Percentiles rank a stretch among this genome's conserved stretches.
Evolutionary conservation across 2,113 vertebrate species (phyloP).

Genomic region (Corythaixoides concolor): DNA sequence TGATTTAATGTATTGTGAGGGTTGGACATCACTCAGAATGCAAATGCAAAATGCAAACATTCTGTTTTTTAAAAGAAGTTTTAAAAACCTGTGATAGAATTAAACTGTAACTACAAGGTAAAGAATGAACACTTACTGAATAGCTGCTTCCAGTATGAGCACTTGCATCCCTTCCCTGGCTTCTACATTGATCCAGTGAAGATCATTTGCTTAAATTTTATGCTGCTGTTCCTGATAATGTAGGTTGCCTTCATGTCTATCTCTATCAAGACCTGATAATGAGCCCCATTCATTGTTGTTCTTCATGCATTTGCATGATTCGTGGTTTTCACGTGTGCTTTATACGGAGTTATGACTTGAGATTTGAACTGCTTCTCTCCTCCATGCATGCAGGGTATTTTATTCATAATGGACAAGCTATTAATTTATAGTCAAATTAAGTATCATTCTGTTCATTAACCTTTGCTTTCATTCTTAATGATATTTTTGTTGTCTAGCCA

Average conservation of each 20-base stretch:
- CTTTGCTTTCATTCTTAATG: constrained; percentile 14
- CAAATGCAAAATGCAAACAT: neutral
- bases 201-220: neutral
- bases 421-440: constrained; percentile 31
- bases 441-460: neutral
- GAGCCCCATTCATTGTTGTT: neutral
- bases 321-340: neutral
- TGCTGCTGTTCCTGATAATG: neutral
- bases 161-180: neutral
- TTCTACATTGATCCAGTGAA: neutral
- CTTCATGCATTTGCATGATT: neutral
- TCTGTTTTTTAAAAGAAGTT: neutral
- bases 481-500: constrained; percentile 10
- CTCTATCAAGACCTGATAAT: neutral
- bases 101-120: neutral
- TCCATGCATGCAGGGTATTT: neutral
- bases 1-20: neutral
- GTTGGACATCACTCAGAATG: neutral
- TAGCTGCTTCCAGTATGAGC: neutral
- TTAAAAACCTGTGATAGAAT: neutral
- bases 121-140: neutral
- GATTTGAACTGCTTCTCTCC: neutral
- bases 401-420: constrained; percentile 23
- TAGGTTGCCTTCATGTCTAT: neutral
- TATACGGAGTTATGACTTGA: neutral